Percentiles rank a stretch among this genome's conserved stretches.
phyloP scores from a whole-genome alignment of 2,888 invertebrate species.

The Clunio marinus region DNA sequence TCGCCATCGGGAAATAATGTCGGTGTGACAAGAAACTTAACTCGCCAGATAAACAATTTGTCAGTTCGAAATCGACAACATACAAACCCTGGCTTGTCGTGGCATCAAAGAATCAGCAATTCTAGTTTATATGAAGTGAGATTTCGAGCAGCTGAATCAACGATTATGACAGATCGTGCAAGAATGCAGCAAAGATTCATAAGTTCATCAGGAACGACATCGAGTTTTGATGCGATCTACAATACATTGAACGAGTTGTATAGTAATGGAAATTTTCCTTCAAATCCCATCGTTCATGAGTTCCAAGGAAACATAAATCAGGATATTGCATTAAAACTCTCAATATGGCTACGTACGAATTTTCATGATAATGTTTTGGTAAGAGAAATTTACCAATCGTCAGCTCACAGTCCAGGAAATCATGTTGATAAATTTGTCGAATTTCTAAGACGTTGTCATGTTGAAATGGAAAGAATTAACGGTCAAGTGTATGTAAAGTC shows the following conservation, averaged over 20 bases:
- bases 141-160: constrained; percentile 27
- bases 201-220: background rate
- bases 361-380: constrained; percentile 39
- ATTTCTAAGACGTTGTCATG: constrained; percentile 40
- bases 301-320: constrained; percentile 41
- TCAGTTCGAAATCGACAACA: constrained; percentile 36
- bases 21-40: constrained; percentile 28
- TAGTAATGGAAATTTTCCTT: constrained; percentile 26
- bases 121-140: constrained; percentile 18
- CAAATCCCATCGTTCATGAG: constrained; percentile 31
- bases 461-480: constrained; percentile 40
- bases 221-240: constrained; percentile 29
- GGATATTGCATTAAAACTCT: constrained; percentile 40
- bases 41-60: constrained; percentile 38
- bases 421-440: constrained; percentile 37
- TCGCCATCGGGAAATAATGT: constrained; percentile 12
- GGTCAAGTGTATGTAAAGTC: constrained; percentile 31
- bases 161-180: constrained; percentile 14
- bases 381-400: constrained; percentile 35
- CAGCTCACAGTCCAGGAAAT: constrained; percentile 25
- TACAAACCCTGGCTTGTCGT: constrained; percentile 21
- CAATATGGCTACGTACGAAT: constrained; percentile 40
- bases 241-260: constrained; percentile 29
- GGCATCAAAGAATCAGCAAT: constrained; percentile 29
- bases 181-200: background rate